phyloP scores from a whole-genome alignment of 1,140 invertebrate genomes.

The Drosophila nikananu region DNA sequence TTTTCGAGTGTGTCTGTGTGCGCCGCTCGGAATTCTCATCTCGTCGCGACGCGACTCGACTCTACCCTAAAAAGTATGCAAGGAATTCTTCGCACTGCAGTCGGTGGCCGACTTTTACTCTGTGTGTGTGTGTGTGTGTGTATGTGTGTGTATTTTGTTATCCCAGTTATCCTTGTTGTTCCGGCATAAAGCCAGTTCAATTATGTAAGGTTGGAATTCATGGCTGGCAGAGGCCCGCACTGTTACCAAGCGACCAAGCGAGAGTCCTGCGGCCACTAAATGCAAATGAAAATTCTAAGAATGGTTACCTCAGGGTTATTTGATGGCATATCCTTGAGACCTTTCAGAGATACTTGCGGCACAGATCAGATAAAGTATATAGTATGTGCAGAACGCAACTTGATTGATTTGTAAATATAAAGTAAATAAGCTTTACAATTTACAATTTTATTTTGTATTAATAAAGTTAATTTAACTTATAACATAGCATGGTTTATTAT shows the following conservation, averaged over 20 bases:
- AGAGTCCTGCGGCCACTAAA: constrained; percentile 11
- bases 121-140: constrained; percentile 33
- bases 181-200: constrained; percentile 45
- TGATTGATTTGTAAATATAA: neutral
- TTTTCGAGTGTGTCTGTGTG: constrained; percentile 15
- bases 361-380: neutral
- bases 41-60: neutral
- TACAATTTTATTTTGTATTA: neutral
- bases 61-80: constrained; percentile 55
- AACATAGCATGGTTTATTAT: too few species aligned
- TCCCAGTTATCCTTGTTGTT: constrained; percentile 18
- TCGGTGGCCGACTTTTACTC: constrained; percentile 18
- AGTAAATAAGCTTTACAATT: neutral
- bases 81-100: constrained; percentile 38
- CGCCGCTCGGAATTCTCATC: constrained; percentile 12
- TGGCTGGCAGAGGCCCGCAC: constrained; percentile 10
- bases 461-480: neutral
- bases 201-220: constrained; percentile 53
- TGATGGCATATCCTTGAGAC: neutral
- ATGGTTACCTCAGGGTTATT: neutral
- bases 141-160: constrained; percentile 2
- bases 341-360: neutral
- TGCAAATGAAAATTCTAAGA: constrained; percentile 8
- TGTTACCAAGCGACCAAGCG: constrained; percentile 35
- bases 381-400: neutral